These are phyloP conservation scores for Drosophila trapezifrons DNA, from an alignment of 1,140 invertebrate genomes.

Conservation along the genomic window DNA sequence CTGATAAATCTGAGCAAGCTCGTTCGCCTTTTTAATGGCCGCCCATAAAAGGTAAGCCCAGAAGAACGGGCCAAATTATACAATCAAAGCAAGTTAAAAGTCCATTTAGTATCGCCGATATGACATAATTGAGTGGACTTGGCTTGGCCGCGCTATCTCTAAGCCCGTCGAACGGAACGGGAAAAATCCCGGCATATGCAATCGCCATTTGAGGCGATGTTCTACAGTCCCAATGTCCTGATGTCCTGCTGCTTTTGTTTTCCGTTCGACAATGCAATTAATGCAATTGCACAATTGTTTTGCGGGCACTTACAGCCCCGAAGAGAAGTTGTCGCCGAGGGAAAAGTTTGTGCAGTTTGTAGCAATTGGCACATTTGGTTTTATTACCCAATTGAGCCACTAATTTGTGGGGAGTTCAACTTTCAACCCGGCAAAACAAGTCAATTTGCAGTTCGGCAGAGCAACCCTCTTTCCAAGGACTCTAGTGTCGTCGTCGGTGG, in stretches of 20 bases:
- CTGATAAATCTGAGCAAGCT: slow-evolving; percentile 75
- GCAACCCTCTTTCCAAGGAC: slow-evolving; percentile 23
- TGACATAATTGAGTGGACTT: slow-evolving; percentile 72
- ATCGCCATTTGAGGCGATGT: slow-evolving; percentile 54
- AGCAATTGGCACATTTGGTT: slow-evolving; percentile 82
- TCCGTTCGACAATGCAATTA: slow-evolving; percentile 69
- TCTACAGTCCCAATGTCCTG: slow-evolving; percentile 25
- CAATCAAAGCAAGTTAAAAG: slow-evolving; percentile 78
- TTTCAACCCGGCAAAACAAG: slow-evolving; percentile 47
- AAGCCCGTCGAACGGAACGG: slow-evolving; percentile 6
- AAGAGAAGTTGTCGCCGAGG: slow-evolving; percentile 18
- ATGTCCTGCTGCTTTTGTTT: slow-evolving; percentile 67
- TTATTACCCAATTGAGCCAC: slow-evolving; percentile 80
- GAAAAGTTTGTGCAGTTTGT: slow-evolving; percentile 54
- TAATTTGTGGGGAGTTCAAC: slow-evolving; percentile 74
- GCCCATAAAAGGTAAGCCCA: slow-evolving; percentile 74
- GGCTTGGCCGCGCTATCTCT: slow-evolving; percentile 56
- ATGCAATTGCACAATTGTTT: slow-evolving; percentile 79
- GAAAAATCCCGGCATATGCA: slow-evolving; percentile 72
- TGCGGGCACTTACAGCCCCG: slow-evolving; percentile 27
- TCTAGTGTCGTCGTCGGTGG: slow-evolving; percentile 23
- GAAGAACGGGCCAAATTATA: slow-evolving; percentile 52
- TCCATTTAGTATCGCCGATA: slow-evolving; percentile 76
- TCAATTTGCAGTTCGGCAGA: slow-evolving; percentile 53
- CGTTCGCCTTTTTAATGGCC: slow-evolving; percentile 72